A percentile compares a stretch with the other conserved stretches of the same genome.
Conservation (phyloP, 2,797 vertebrate genomes). For the Chelon labrosus region DNA sequence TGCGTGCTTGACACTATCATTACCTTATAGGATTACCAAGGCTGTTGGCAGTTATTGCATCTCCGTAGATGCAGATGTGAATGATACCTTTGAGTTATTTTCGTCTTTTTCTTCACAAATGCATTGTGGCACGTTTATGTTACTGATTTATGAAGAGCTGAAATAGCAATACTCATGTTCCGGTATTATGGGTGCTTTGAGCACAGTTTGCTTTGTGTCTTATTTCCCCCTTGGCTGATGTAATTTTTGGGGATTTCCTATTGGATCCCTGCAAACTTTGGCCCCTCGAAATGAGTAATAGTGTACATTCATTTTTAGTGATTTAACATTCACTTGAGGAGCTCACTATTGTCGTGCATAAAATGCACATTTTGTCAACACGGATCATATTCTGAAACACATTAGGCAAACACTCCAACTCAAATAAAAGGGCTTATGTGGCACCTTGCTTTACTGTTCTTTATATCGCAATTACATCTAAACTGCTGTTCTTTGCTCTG, state of each 20-base stretch:
- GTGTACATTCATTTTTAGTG: neutral
- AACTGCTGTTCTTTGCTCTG: constrained; percentile 35
- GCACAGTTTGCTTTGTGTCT: constrained; percentile 7
- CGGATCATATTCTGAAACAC: constrained; percentile 8
- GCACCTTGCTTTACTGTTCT: constrained; percentile 34
- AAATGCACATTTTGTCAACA: constrained; percentile 29
- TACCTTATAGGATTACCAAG: neutral
- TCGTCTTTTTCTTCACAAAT: constrained; percentile 38
- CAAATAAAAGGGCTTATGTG: constrained; percentile 38
- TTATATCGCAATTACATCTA: constrained; percentile 56
- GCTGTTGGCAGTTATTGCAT: constrained; percentile 7
- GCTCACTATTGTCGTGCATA: constrained; percentile 3
- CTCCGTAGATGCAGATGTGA: neutral
- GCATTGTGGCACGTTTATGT: constrained; percentile 21
- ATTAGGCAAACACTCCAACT: constrained; percentile 26
- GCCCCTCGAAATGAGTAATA: neutral
- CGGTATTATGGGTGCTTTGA: constrained; percentile 19
- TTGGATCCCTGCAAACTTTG: constrained; percentile 1
- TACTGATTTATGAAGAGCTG: constrained; percentile 19
- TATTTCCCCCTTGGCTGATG: constrained; percentile 16
- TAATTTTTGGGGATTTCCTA: constrained; percentile 3
- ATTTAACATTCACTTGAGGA: constrained; percentile 27
- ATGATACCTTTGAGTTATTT: constrained; percentile 7
- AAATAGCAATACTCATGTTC: constrained; percentile 25
- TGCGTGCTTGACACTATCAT: constrained; percentile 8